Evolutionary conservation across 2,888 invertebrate genomes (phyloP).

Genomic region (Leptopilina syphax): DNA sequence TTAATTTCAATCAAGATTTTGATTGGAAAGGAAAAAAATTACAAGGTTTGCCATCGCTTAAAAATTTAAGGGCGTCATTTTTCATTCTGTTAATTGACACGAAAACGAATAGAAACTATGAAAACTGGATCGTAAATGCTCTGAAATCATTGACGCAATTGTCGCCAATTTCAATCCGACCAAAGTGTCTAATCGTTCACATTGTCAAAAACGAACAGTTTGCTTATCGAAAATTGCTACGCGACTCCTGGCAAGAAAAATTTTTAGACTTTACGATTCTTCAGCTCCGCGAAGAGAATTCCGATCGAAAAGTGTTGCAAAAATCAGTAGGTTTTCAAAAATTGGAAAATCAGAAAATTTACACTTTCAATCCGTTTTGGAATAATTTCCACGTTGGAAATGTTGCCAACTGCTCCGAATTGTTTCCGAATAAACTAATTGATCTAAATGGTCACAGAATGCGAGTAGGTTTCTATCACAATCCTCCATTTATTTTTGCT

Average conservation of each 20-base stretch:
- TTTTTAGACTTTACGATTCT: slow-evolving; percentile 1
- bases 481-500: background rate
- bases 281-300: background rate
- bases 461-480: background rate
- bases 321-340: background rate
- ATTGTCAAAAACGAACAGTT: background rate
- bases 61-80: background rate
- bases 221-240: background rate
- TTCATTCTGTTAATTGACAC: too few species aligned
- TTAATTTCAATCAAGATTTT: too few species aligned
- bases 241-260: background rate
- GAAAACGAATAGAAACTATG: too few species aligned
- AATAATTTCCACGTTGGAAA: background rate
- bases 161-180: background rate
- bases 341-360: background rate
- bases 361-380: background rate
- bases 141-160: background rate
- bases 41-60: too few species aligned
- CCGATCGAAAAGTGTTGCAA: too few species aligned
- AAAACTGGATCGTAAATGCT: too few species aligned
- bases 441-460: background rate
- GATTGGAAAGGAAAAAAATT: too few species aligned
- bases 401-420: background rate
- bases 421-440: background rate
- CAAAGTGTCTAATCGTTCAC: background rate